These are phyloP conservation scores for Caracal caracal DNA, from an alignment of 2,113 vertebrate species.

Conservation along the genomic window DNA sequence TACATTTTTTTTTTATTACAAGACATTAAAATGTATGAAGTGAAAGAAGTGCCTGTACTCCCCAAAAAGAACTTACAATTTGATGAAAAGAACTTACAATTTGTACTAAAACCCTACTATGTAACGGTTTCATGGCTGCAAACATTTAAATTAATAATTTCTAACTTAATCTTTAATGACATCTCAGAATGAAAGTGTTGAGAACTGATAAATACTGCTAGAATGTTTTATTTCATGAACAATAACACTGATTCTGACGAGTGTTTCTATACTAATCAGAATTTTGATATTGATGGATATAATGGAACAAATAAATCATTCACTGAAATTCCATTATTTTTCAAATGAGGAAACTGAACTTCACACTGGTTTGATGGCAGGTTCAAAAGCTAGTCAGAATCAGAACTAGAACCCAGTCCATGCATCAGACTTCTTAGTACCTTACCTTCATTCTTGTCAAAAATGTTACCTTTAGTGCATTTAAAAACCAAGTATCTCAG, in stretches of 20 bases:
- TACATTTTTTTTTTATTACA: not conserved
- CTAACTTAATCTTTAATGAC: not conserved
- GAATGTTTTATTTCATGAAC: slow-evolving; percentile 20
- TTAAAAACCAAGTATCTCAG: not conserved
- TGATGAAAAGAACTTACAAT: not conserved
- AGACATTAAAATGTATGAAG: slow-evolving; percentile 18
- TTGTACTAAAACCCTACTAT: not conserved
- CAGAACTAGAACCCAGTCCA: not conserved
- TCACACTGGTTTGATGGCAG: not conserved
- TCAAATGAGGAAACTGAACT: not conserved
- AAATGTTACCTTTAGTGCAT: not conserved
- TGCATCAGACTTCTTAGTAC: not conserved
- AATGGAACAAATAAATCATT: not conserved
- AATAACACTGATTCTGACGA: slow-evolving; percentile 5
- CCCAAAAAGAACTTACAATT: slow-evolving; percentile 7
- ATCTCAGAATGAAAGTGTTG: slow-evolving; percentile 17
- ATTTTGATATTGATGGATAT: not conserved
- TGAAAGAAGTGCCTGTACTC: not conserved
- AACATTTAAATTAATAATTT: not conserved
- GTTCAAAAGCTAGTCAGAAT: not conserved
- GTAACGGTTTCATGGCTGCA: not conserved
- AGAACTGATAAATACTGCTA: not conserved
- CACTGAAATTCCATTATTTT: slow-evolving; percentile 6
- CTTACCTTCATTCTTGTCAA: not conserved
- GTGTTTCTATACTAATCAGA: not conserved